phyloP scores from a whole-genome alignment of 2,113 vertebrate species.

The Anolis sagrei region DNA sequence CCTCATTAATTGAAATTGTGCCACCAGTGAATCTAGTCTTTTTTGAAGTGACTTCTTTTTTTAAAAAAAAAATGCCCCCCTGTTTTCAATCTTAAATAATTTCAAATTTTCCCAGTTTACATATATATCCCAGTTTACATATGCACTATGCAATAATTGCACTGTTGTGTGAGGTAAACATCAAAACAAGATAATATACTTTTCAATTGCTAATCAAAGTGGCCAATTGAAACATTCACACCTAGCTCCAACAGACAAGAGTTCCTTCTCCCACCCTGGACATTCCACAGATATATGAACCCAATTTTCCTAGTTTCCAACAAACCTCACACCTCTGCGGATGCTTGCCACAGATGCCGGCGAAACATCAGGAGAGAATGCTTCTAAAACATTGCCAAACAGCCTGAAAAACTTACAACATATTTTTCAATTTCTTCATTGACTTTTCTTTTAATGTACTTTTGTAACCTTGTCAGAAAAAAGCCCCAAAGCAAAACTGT shows the following conservation, averaged over 20 bases:
- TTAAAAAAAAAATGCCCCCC: not conserved
- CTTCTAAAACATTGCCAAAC: too few species aligned
- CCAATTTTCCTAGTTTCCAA: too few species aligned
- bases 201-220: too few species aligned
- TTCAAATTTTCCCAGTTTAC: too few species aligned
- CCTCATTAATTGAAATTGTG: not conserved
- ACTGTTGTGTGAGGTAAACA: not conserved
- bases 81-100: not conserved
- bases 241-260: too few species aligned
- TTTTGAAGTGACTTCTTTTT: not conserved
- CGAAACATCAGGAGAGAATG: too few species aligned
- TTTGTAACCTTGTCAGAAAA: not conserved
- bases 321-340: too few species aligned
- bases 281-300: too few species aligned
- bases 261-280: too few species aligned
- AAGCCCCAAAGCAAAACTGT: not conserved
- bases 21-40: not conserved
- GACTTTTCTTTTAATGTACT: not conserved
- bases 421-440: fast-evolving
- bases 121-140: not conserved
- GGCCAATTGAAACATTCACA: too few species aligned
- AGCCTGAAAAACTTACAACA: too few species aligned
- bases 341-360: too few species aligned
- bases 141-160: not conserved
- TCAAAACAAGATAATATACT: not conserved